These are phyloP conservation scores for Chymomyza procnemis DNA, from an alignment of 2,888 invertebrate species.

Conservation along the genomic window DNA sequence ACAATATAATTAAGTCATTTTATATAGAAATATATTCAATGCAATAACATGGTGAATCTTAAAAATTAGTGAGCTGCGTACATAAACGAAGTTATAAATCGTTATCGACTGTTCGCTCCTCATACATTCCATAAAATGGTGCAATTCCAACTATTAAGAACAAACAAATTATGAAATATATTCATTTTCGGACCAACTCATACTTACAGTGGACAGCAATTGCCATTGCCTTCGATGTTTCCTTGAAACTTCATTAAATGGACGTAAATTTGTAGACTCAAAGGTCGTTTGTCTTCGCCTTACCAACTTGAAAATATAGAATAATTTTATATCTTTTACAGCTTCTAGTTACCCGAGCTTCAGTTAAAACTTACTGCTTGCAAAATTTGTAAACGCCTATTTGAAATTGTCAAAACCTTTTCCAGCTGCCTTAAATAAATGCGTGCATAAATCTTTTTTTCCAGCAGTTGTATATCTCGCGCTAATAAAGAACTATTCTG, in stretches of 20 bases:
- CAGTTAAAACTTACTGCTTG: background rate
- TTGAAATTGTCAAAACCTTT: background rate
- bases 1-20: no score
- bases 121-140: background rate
- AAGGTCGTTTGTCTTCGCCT: no score
- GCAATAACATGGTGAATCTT: background rate
- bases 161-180: no score
- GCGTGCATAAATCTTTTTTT: background rate
- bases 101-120: background rate
- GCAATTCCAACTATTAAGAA: background rate
- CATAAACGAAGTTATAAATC: background rate
- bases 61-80: background rate
- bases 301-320: no score
- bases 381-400: background rate
- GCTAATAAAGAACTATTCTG: background rate
- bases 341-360: no score
- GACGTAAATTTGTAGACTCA: no score
- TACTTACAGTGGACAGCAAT: no score
- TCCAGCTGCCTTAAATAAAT: background rate
- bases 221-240: no score
- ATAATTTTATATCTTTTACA: no score
- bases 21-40: no score
- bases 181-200: no score
- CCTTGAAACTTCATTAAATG: no score
- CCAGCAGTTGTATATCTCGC: background rate